Evolutionary conservation across 2,888 invertebrate species (phyloP).

Genomic region (Clepsis dumicolana): DNA sequence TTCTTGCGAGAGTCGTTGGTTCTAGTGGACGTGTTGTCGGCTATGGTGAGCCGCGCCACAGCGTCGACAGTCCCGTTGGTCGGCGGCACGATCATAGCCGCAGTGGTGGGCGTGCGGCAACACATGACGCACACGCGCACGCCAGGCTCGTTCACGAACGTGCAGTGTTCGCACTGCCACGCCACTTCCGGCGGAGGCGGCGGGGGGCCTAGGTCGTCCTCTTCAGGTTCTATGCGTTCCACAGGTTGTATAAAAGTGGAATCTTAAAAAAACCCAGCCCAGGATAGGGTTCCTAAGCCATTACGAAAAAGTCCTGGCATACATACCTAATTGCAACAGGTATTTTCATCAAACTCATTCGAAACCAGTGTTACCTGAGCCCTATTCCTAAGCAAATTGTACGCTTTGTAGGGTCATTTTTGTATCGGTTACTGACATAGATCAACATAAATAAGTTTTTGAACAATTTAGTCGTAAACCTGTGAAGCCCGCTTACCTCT

Average conservation of each 20-base stretch:
- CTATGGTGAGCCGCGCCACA: conserved; percentile 56
- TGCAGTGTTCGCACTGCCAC: conserved; percentile 97
- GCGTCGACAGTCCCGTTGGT: conserved; percentile 49
- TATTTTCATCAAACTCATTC: too few species aligned
- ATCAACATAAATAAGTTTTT: too few species aligned
- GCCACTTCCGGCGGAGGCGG: conserved; percentile 85
- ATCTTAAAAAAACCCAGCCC: too few species aligned
- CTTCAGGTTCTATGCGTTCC: conserved; percentile 50
- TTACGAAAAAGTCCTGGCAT: too few species aligned
- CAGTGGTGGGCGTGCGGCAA: conserved; percentile 91
- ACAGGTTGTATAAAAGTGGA: neutral
- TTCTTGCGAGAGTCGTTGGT: conserved; percentile 61
- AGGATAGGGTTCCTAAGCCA: too few species aligned
- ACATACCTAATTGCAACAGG: too few species aligned
- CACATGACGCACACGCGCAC: conserved; percentile 94
- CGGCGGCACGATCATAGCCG: conserved; percentile 58
- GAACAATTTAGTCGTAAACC: too few species aligned
- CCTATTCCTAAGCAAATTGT: too few species aligned
- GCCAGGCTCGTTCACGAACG: conserved; percentile 93
- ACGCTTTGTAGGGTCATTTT: too few species aligned
- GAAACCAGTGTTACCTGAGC: too few species aligned
- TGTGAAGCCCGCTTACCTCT: too few species aligned
- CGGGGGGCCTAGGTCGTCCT: conserved; percentile 71
- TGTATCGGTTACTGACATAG: too few species aligned
- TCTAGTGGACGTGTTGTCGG: conserved; percentile 47